Evolutionary conservation across 1,140 invertebrate genomes (phyloP).

Genomic region (Aphaenogaster floridana): DNA sequence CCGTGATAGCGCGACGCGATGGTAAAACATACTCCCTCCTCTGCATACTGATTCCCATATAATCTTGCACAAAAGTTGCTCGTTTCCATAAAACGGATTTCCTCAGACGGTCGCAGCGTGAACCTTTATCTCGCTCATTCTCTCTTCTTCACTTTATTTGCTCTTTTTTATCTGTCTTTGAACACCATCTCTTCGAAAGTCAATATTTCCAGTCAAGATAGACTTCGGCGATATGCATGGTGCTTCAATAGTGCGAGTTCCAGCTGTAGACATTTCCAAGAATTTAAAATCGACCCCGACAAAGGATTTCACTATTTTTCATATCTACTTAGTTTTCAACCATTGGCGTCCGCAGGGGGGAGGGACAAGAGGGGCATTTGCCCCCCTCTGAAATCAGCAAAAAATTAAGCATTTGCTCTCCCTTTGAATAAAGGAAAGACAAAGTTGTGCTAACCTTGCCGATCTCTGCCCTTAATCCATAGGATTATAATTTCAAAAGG

Average conservation of each 20-base stretch:
- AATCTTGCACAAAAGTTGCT: slow-evolving; percentile 31
- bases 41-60: slow-evolving; percentile 22
- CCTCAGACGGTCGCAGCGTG: background rate
- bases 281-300: background rate
- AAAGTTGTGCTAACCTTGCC: too few species aligned
- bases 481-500: too few species aligned
- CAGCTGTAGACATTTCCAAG: background rate
- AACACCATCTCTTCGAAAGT: background rate
- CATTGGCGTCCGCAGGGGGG: too few species aligned
- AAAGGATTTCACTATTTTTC: background rate
- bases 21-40: background rate
- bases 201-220: background rate
- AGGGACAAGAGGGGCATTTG: too few species aligned
- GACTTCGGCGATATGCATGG: background rate
- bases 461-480: too few species aligned
- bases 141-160: background rate
- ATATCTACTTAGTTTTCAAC: background rate
- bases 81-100: background rate
- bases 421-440: too few species aligned
- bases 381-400: too few species aligned
- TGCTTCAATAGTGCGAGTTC: background rate
- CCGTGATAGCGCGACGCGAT: slow-evolving; percentile 20
- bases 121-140: background rate
- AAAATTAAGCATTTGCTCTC: too few species aligned
- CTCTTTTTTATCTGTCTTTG: background rate